Conservation (phyloP, 2,797 vertebrate genomes). For the Peromyscus attwateri region DNA sequence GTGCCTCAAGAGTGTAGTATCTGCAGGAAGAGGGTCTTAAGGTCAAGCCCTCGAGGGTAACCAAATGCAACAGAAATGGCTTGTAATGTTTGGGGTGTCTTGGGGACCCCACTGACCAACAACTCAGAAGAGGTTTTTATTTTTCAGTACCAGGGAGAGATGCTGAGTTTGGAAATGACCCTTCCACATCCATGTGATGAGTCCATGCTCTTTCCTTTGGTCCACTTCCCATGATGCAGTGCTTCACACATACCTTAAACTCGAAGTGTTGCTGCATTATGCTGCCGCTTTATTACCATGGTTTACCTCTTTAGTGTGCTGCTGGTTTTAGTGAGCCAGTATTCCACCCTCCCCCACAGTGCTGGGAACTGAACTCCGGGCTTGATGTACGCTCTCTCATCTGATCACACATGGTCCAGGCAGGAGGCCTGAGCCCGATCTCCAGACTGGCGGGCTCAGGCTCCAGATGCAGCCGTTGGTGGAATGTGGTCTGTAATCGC, state of each 20-base stretch:
- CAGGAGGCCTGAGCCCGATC: accelerated
- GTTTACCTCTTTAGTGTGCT: background rate
- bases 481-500: too few relatives aligned
- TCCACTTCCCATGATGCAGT: background rate
- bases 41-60: background rate
- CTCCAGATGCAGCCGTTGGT: accelerated
- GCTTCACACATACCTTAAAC: background rate
- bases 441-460: background rate
- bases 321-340: background rate
- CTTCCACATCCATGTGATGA: background rate
- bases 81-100: background rate
- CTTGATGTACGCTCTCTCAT: background rate
- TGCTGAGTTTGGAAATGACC: background rate
- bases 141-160: background rate
- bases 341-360: background rate
- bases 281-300: accelerated
- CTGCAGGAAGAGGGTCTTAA: background rate
- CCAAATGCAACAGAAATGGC: background rate
- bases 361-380: background rate
- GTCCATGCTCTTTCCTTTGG: background rate
- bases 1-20: background rate
- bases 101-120: background rate
- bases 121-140: background rate
- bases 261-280: background rate
- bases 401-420: background rate